A percentile compares a stretch with the other conserved stretches of the same genome.
Evolutionary conservation across 2,888 invertebrate species (phyloP).

Genomic region (Trileptium ribeirensis): DNA sequence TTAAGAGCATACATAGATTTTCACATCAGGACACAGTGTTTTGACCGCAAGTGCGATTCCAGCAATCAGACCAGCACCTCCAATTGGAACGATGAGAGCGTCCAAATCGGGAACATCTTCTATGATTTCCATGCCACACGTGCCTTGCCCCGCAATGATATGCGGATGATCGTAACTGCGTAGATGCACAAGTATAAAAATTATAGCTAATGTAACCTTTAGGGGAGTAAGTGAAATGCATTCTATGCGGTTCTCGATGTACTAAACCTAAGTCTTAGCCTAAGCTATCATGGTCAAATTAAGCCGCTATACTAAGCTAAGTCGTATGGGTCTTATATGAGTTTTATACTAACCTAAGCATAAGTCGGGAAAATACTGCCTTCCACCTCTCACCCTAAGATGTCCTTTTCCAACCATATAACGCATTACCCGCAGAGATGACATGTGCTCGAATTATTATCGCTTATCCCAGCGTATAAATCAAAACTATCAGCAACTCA

Average conservation of each 20-base stretch:
- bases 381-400: too few relatives aligned
- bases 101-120: constrained; percentile 81
- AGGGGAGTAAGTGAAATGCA: neutral
- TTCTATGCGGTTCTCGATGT: too few relatives aligned
- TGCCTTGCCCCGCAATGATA: constrained; percentile 90
- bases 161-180: constrained; percentile 83
- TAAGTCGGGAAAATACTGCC: too few relatives aligned
- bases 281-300: neutral
- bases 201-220: too few relatives aligned
- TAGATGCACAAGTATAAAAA: too few relatives aligned
- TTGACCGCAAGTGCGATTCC: constrained; percentile 83
- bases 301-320: neutral
- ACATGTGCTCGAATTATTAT: too few relatives aligned
- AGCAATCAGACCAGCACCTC: constrained; percentile 86
- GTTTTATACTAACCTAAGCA: neutral
- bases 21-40: constrained; percentile 69
- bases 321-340: neutral
- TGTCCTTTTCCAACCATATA: too few relatives aligned
- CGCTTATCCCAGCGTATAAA: too few relatives aligned
- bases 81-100: constrained; percentile 82
- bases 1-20: constrained; percentile 69
- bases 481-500: too few relatives aligned
- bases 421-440: too few relatives aligned
- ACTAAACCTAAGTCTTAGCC: too few relatives aligned
- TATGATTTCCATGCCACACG: constrained; percentile 80